Base-by-base conservation (phyloP, 2,113 vertebrate species). In the Pelodiscus sinensis region DNA sequence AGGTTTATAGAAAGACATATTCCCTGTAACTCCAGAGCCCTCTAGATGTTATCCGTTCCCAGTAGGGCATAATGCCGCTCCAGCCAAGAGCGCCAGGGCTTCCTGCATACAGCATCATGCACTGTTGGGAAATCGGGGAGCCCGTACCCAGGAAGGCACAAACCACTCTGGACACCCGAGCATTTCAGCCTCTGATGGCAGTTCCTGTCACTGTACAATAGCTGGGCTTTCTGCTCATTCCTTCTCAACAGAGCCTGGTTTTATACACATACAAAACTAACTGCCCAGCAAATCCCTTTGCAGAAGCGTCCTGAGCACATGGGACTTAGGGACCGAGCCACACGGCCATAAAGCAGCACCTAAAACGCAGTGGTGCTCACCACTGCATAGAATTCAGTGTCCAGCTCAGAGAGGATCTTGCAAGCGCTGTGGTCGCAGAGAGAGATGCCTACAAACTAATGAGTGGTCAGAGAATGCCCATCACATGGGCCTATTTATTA, bases 401-500 rank as follows among this genome's bases (percentile, higher is more conserved):
- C 79, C 55, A 71, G 51, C 50, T 83, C n/a, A 6, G 80, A n/a
- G 25, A 29, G 24, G 54, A 68, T 4, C 65, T 51, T 51, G 80
- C 31, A 60, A 87, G 83, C 4, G 21, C 65, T 9, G 65, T 35
- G 6, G 9, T 6, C 14, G n/a, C 44, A 27, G 8, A 5, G 77
- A 51, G n/a, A 27, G 15, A 89, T 62, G 13, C 19, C n/a, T 83
- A 71, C 16, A 75, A 75, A 55, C 35, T 29, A 35, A 38, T 6
- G 11, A 25, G 35, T 57, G 54, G 24, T 57, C 6, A 25, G 22
- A 25, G 55, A 55, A 78, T 31, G 10, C 55, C 13, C 8, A 44
- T 8, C 54, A 31, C 0, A 0, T 24, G 50, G 25, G 31, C 4
- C 44, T 44, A 44, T 44, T 44, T 44, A 44, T 44, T 44, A 44